A percentile compares a stretch with the other conserved stretches of the same genome.
These are phyloP conservation scores for Taenioides sp. DNA, from an alignment of 2,797 vertebrate species.

Conservation along the genomic window DNA sequence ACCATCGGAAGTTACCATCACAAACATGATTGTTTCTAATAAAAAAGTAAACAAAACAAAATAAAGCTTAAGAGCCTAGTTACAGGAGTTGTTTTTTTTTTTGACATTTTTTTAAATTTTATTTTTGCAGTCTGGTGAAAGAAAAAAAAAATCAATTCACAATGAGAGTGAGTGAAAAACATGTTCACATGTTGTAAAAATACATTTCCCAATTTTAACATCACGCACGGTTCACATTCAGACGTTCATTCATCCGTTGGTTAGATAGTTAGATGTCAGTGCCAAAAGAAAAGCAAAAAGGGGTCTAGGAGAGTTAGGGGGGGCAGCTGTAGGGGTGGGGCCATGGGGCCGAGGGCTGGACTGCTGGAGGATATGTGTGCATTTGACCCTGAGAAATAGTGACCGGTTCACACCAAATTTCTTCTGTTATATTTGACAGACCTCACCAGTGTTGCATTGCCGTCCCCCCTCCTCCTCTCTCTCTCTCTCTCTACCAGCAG, in stretches of 20 bases:
- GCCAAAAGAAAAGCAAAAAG: conserved; percentile 58
- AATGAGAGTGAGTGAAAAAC: conserved; percentile 78
- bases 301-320: conserved; percentile 39
- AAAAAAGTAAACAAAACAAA: conserved; percentile 88
- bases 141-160: conserved; percentile 77
- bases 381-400: conserved; percentile 84
- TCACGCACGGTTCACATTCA: conserved; percentile 75
- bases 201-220: conserved; percentile 90
- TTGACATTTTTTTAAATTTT: conserved; percentile 61
- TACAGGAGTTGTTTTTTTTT: conserved; percentile 77
- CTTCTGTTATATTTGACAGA: conserved; percentile 55
- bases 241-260: conserved; percentile 77
- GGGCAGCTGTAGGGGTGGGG: conserved; percentile 37
- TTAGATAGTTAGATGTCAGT: conserved; percentile 80
- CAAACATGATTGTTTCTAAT: conserved; percentile 91
- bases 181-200: conserved; percentile 93
- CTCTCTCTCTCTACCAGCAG: conserved; percentile 21
- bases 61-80: conserved; percentile 88
- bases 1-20: conserved; percentile 86
- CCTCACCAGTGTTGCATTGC: conserved; percentile 53
- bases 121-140: conserved; percentile 84
- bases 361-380: conserved; percentile 78
- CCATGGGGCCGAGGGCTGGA: conserved; percentile 49
- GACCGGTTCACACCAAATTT: conserved; percentile 68
- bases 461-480: conserved; percentile 6